Evolutionary conservation across 2,797 vertebrate species (phyloP).

Genomic region (Melanotaenia boesemani): DNA sequence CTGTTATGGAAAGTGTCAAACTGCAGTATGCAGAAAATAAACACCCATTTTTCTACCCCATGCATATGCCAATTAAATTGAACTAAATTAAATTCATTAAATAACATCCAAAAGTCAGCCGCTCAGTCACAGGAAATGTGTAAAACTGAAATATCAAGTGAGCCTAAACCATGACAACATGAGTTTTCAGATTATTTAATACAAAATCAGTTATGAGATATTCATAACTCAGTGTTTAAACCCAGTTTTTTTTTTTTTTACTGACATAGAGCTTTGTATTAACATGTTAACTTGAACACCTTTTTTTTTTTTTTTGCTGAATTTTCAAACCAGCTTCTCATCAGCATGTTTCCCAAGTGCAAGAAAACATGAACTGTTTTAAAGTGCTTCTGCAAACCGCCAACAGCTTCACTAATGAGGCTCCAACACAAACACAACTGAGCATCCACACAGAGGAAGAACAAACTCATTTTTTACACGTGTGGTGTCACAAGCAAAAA

Average conservation of each 20-base stretch:
- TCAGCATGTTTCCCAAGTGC: neutral
- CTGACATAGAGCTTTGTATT: neutral
- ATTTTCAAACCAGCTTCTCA: neutral
- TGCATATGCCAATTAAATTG: neutral
- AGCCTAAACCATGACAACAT: neutral
- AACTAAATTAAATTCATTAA: neutral
- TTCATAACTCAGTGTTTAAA: neutral
- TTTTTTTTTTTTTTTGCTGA: neutral
- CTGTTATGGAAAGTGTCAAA: neutral
- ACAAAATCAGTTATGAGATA: neutral
- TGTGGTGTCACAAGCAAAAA: conserved; percentile 10
- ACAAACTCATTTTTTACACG: conserved; percentile 20
- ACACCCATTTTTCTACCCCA: neutral
- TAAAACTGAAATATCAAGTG: neutral
- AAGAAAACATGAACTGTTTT: neutral
- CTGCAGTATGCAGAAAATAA: neutral
- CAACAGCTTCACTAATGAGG: conserved; percentile 21
- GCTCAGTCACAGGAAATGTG: neutral
- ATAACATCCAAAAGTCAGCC: neutral
- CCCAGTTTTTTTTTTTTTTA: neutral
- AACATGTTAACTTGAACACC: neutral
- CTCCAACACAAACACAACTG: neutral
- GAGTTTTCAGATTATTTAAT: neutral
- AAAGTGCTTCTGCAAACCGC: neutral
- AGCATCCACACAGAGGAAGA: conserved; percentile 19